Conservation (phyloP, 2,797 vertebrate species). For the Mormyrops boulengeri region DNA sequence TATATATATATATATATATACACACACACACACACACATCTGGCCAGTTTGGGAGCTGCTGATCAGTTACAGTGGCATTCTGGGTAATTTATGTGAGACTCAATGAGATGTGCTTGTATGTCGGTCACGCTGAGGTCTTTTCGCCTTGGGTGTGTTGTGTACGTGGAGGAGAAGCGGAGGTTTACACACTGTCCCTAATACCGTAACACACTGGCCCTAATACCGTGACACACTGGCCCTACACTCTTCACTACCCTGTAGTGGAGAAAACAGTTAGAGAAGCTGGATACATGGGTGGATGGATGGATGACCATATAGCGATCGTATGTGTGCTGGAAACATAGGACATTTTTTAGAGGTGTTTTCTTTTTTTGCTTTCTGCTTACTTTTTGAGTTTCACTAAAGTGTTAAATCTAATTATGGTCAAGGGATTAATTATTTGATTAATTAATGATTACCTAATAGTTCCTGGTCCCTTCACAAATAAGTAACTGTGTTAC, state of each 20-base stretch:
- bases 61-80: neutral
- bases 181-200: neutral
- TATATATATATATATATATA: neutral
- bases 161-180: neutral
- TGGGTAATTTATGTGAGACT: neutral
- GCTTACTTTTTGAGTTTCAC: neutral
- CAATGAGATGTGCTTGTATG: neutral
- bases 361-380: neutral
- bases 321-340: neutral
- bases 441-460: slow-evolving; percentile 7
- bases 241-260: neutral
- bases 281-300: neutral
- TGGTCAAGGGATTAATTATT: slow-evolving; percentile 15
- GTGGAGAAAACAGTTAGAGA: neutral
- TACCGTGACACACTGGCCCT: neutral
- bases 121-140: neutral
- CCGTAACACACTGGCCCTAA: neutral
- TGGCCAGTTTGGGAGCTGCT: neutral
- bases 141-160: neutral
- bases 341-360: neutral
- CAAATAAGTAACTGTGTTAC: slow-evolving; percentile 11
- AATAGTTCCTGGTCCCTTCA: slow-evolving; percentile 7
- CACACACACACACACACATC: neutral
- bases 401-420: slow-evolving; percentile 13
- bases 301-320: neutral